Conservation (phyloP, 35 echinoderm and acorn worm species). For the Apostichopus californicus region DNA sequence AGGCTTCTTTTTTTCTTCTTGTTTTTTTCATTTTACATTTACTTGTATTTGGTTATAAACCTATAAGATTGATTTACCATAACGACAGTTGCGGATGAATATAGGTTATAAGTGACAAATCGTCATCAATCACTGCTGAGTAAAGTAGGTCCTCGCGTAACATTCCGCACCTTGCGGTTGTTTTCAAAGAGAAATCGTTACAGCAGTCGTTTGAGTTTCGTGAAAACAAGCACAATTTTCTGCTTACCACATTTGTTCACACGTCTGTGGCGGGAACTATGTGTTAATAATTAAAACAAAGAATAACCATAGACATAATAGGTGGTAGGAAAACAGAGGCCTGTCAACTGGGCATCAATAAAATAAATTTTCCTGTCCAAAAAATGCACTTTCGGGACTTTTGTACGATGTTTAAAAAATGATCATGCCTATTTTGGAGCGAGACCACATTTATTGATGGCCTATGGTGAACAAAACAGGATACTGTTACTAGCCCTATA, state of each 20-base stretch:
- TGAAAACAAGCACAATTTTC: background rate
- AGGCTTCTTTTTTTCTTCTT: too few relatives aligned
- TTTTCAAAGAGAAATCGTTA: background rate
- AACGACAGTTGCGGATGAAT: conserved; percentile 16
- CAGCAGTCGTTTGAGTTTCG: background rate
- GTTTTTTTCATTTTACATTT: conserved; percentile 11
- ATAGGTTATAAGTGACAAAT: conserved; percentile 32
- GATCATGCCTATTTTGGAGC: background rate
- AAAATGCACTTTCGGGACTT: background rate
- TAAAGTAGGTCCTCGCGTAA: conserved; percentile 11
- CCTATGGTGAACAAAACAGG: background rate
- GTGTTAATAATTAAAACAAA: conserved; percentile 7
- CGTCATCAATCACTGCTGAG: background rate
- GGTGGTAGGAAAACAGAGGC: background rate
- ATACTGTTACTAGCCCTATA: background rate
- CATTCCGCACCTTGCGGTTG: conserved; percentile 13
- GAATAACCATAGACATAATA: background rate
- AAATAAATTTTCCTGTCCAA: conserved; percentile 14
- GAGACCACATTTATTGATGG: background rate
- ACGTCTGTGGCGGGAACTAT: conserved; percentile 13
- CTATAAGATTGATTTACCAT: conserved; percentile 10
- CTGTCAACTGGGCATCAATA: background rate
- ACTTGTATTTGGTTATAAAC: conserved; percentile 8
- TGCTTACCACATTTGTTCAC: background rate
- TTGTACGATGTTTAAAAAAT: background rate